Conservation (phyloP, 2,888 invertebrate genomes). For the Bombylius major region DNA sequence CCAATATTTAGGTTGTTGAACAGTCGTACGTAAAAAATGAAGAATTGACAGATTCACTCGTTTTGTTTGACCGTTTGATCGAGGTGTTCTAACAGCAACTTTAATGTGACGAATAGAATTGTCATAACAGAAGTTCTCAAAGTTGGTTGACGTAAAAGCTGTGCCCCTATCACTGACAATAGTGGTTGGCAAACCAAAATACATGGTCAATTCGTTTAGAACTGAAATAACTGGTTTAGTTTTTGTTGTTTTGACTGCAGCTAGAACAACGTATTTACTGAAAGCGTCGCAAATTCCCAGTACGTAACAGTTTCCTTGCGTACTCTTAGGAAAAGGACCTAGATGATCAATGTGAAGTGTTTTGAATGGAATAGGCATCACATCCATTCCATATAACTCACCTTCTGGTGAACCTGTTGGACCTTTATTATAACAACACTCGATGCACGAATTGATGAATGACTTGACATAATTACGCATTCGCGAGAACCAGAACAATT, state of each 20-base stretch:
- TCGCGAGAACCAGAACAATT: conserved; percentile 9
- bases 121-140: not conserved
- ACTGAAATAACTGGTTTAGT: not conserved
- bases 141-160: not conserved
- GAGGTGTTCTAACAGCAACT: not conserved
- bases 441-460: conserved; percentile 8
- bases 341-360: conserved; percentile 1
- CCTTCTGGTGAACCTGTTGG: conserved; percentile 2
- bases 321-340: conserved; percentile 5
- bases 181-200: not conserved
- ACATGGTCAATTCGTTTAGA: not conserved
- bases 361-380: conserved; percentile 5
- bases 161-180: conserved; percentile 4
- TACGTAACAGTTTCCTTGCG: not conserved
- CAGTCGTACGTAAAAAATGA: too few relatives aligned
- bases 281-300: conserved; percentile 1
- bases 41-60: conserved; percentile 1
- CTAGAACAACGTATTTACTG: conserved; percentile 1
- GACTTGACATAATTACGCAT: conserved; percentile 6
- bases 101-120: not conserved
- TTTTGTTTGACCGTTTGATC: conserved; percentile 7
- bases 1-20: too few relatives aligned
- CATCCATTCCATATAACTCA: conserved; percentile 7
- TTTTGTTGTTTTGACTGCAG: not conserved
- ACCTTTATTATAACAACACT: conserved; percentile 9